Conservation (phyloP, 1,140 invertebrate species). For the Pseudomyrmex pallidus region DNA sequence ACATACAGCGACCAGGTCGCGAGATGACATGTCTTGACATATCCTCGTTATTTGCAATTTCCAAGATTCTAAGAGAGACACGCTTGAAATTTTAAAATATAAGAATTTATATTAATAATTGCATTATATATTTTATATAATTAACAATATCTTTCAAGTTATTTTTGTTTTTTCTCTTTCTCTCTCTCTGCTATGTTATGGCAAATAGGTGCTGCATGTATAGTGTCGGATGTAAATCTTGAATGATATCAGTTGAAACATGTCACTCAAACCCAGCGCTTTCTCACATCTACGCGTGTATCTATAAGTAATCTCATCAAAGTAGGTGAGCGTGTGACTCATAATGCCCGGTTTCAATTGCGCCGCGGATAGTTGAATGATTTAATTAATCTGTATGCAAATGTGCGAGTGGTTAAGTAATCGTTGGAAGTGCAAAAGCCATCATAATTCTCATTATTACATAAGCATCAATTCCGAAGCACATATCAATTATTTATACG, state of each 20-base stretch:
- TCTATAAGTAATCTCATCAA: slow-evolving; percentile 32
- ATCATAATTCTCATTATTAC: background rate
- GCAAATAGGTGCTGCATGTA: slow-evolving; percentile 15
- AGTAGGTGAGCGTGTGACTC: slow-evolving; percentile 41
- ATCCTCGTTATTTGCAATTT: background rate
- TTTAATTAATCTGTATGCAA: slow-evolving; percentile 53
- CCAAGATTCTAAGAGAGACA: too few relatives aligned
- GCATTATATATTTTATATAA: too few relatives aligned
- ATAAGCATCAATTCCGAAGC: background rate
- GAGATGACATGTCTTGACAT: background rate
- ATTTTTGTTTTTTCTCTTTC: too few relatives aligned
- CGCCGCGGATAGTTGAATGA: slow-evolving; percentile 30
- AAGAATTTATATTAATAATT: background rate
- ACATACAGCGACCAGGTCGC: background rate
- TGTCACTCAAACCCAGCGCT: background rate
- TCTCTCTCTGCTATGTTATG: too few relatives aligned
- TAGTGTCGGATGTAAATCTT: slow-evolving; percentile 6
- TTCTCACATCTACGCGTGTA: slow-evolving; percentile 26
- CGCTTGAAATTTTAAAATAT: too few relatives aligned
- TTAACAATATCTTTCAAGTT: too few relatives aligned
- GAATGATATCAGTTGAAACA: slow-evolving; percentile 28
- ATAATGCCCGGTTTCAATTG: slow-evolving; percentile 31
- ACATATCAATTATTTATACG: slow-evolving; percentile 27
- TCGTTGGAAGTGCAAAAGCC: slow-evolving; percentile 15
- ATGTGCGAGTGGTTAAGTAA: slow-evolving; percentile 26